phyloP scores from a whole-genome alignment of 2,113 vertebrate genomes.

The Sylvietta virens region DNA sequence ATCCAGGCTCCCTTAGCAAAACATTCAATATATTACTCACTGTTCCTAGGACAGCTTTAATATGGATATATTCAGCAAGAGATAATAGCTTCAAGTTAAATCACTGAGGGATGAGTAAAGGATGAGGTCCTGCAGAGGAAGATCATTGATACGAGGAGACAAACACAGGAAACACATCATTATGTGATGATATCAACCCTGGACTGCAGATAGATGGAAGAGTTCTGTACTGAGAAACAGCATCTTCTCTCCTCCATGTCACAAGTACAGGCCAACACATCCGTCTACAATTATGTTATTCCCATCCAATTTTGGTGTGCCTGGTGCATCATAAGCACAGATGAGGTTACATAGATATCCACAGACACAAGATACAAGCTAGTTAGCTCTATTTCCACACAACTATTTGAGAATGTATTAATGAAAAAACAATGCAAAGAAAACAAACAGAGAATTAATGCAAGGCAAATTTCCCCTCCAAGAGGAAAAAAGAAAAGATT shows the following conservation, averaged over 20 bases:
- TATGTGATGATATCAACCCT: background rate
- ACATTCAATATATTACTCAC: background rate
- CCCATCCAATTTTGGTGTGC: background rate
- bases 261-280: accelerated
- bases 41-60: background rate
- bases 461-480: background rate
- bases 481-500: background rate
- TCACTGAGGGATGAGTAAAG: background rate
- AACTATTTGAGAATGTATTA: background rate
- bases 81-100: background rate
- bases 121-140: background rate
- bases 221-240: background rate
- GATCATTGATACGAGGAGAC: accelerated
- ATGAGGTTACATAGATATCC: background rate
- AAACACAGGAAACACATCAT: background rate
- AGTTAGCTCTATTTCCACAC: background rate
- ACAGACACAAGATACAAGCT: background rate
- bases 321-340: background rate
- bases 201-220: accelerated
- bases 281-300: background rate
- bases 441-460: background rate
- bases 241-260: accelerated
- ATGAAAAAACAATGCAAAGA: background rate
- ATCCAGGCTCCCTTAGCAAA: background rate
- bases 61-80: accelerated